Conservation (phyloP, 2,113 vertebrate species). For the Oryzias melastigma region DNA sequence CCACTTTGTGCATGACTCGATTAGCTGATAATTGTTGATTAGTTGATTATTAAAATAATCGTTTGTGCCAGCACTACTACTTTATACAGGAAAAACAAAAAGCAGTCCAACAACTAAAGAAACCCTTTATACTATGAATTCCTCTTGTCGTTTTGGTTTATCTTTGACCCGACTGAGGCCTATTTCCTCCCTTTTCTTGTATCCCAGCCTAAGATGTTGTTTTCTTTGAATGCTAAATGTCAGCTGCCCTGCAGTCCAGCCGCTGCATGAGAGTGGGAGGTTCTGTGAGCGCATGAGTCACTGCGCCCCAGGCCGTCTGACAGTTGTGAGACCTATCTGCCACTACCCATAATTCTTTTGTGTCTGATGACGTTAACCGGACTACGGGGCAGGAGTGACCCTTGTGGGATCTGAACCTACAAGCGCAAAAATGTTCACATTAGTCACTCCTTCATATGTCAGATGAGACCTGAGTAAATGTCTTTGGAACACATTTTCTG, state of each 20-base stretch:
- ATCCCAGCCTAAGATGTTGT: conserved; percentile 21
- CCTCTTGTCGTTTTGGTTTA: no score
- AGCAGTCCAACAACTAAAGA: no score
- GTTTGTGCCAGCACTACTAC: no score
- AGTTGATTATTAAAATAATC: no score
- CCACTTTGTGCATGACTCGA: no score
- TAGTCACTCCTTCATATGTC: conserved; percentile 11
- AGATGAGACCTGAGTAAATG: conserved; percentile 3
- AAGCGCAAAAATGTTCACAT: conserved; percentile 8
- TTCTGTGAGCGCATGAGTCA: conserved; percentile 56
- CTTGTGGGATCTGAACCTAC: conserved; percentile 33
- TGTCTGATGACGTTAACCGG: conserved; percentile 56
- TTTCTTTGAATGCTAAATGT: conserved; percentile 48
- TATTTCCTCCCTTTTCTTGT: background rate
- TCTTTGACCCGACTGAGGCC: background rate
- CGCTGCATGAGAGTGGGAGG: conserved; percentile 22
- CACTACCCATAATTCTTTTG: conserved; percentile 65
- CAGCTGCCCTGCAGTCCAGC: conserved; percentile 49
- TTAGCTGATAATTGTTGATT: no score
- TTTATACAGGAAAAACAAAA: no score
- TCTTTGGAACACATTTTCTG: background rate
- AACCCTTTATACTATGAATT: no score
- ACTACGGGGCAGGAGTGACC: conserved; percentile 48
- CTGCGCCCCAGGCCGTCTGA: conserved; percentile 44
- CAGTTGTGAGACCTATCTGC: conserved; percentile 46